Evolutionary conservation across 2,888 invertebrate species (phyloP), one percentile per base, ranked within the genome.

Genomic region (Teleiodes luculella): DNA sequence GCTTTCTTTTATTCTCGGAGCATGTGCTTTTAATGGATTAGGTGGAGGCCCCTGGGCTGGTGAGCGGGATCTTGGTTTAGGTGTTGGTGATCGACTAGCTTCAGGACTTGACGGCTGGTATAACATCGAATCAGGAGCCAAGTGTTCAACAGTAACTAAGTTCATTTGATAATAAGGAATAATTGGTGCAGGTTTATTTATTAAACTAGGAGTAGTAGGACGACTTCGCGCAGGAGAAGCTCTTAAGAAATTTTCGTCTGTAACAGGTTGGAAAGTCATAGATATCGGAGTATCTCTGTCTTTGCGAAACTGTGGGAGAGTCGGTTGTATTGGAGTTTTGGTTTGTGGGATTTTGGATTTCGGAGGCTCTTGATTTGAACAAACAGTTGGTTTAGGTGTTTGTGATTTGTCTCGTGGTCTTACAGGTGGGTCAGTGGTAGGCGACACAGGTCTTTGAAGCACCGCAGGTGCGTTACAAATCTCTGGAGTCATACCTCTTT

Each of bases 161-260:
- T 94, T 94, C 78, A 93, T 93, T 80, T 96, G 96, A 73, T 96
- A 96, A 66, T 92, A 92, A 7, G 96, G 96, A 63, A 96, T 92
- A 49, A 92, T 90, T 10, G 95, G 93, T 1, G 94, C 94, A 24
- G 95, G 94, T 78, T 93, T 93, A 72, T 94, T 95, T 55, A 92
- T 93, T 82, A 92, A 80, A 70, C 94, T 93, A 0, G 95, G 95
- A 16, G 95, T 95, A 56, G 91, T 87, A 3, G 95, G 91, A 54
- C 94, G 87, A 59, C 88, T 87, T 48, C 87, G 80, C 28, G 83
- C 81, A 1, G 92, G 90, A 11, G 93, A 92, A 57, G 88, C 89
- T 56, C 90, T 86, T 36, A 91, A 79, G 57, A 80, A 80, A 54
- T 68, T 80, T 61, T 92, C 91, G 62, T 93, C 92, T 59, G 87